phyloP scores from a whole-genome alignment of 2,888 invertebrate species.

The Amphipoea lucens region DNA sequence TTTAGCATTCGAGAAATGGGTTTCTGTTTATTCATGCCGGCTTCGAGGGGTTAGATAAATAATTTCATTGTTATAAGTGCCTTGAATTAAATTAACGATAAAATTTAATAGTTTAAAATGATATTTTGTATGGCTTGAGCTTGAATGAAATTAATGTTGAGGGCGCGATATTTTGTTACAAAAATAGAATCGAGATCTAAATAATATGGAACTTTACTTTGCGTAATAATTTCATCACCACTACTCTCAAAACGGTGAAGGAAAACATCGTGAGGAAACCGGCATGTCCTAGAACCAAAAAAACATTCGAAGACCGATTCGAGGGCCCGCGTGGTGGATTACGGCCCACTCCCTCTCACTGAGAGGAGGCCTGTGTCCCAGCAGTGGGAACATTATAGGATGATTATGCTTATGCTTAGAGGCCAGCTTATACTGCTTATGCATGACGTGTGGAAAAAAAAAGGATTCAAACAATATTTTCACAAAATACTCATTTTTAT shows the following conservation, averaged over 20 bases:
- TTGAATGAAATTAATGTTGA: neutral
- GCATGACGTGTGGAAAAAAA: neutral
- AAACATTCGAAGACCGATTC: neutral
- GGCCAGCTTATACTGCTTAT: neutral
- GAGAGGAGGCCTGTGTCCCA: neutral
- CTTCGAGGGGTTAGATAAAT: conserved; percentile 72
- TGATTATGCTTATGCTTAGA: neutral
- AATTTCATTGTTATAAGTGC: conserved; percentile 68
- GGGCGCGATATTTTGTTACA: neutral
- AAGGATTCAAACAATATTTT: no score
- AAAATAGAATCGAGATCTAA: neutral
- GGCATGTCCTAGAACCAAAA: no score
- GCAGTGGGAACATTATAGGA: neutral
- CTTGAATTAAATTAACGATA: conserved; percentile 51
- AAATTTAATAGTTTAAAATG: conserved; percentile 54
- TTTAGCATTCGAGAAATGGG: conserved; percentile 76
- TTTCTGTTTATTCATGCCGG: conserved; percentile 77
- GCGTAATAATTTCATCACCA: neutral
- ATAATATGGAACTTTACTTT: neutral
- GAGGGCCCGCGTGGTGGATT: neutral
- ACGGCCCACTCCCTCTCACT: neutral
- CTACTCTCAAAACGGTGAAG: neutral
- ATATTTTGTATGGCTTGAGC: conserved; percentile 41
- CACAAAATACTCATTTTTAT: neutral
- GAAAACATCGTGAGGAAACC: neutral